Base-by-base conservation (phyloP, 1,140 invertebrate species). In the Brachionus sp. region DNA sequence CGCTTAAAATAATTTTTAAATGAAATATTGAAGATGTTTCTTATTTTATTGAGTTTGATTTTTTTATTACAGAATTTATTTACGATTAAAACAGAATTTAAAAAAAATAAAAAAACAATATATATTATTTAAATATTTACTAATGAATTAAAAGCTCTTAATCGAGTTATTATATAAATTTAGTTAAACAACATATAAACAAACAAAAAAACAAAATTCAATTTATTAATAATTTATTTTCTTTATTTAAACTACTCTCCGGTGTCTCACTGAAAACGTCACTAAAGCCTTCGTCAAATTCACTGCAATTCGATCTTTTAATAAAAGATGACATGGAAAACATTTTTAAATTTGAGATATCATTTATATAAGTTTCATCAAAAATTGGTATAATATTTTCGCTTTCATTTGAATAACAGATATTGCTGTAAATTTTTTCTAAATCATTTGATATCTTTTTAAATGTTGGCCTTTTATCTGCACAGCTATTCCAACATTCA, bases 211-310 rank as follows among this genome's bases (percentile, higher is more conserved):
- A 19, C 19, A 7, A 57, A 57, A 39, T 35, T 70, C 9, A 44
- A 70, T 70, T 70, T 35, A 70, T 70, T 1, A 70, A 70, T 39
- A 35, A 70, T 70, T 70, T 70, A 23, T 70, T 70, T 70, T 70
- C 66, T 39, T 9, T 44, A 39, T 70, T 70, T 9, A 70, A 39
- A 70, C 66, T 70, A 9, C 66, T 39, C 37, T 70, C 66, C 33
- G n/a, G 66, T n/a, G 66, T 70, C 16, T 46, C 25, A 46, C 39
- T 75, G 44, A 44, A 75, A 3, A 44, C 39, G 23, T 75, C 39
- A 46, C 70, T 75, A 46, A 75, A 25, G 13, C 70, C 70, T 75
- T 75, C 70, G 42, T 75, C 70, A 29, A 75, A 46, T 25, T 75
- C 70, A 75, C 70, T 75, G 19, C n/a, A 75, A 75, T 75, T 46